Percentiles rank a stretch among this genome's conserved stretches.
Evolutionary conservation across 92 coral and sea anemone genomes (phyloP).

Genomic region (Heteractis magnifica): DNA sequence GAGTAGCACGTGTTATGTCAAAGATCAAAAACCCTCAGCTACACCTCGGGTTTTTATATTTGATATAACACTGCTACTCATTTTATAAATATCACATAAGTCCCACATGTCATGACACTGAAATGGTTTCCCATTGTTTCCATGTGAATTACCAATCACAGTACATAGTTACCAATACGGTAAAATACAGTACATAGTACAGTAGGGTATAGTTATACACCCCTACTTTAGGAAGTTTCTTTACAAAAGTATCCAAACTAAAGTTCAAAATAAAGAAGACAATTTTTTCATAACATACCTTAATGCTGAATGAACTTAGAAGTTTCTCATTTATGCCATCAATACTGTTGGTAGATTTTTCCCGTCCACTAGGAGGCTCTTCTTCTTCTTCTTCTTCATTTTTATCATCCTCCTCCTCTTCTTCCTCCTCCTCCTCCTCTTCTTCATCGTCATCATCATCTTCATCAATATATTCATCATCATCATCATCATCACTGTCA

Average conservation of each 20-base stretch:
- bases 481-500: conserved; percentile 85
- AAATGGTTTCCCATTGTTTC: too few relatives aligned
- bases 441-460: conserved; percentile 90
- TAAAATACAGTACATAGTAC: too few relatives aligned
- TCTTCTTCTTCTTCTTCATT: conserved; percentile 74
- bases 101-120: too few relatives aligned
- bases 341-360: conserved; percentile 32
- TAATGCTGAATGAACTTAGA: conserved; percentile 15
- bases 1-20: too few relatives aligned
- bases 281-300: background rate
- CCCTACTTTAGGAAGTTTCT: too few relatives aligned
- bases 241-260: background rate
- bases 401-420: conserved; percentile 81
- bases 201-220: too few relatives aligned
- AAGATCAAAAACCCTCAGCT: too few relatives aligned
- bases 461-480: conserved; percentile 76
- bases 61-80: too few relatives aligned
- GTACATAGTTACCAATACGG: too few relatives aligned
- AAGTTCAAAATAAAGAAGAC: background rate
- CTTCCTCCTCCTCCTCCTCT: conserved; percentile 79
- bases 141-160: too few relatives aligned
- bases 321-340: conserved; percentile 37
- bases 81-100: too few relatives aligned
- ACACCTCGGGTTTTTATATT: too few relatives aligned
- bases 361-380: conserved; percentile 56